Conservation (phyloP, 2,797 vertebrate species). For the Crocidura indochinensis region DNA sequence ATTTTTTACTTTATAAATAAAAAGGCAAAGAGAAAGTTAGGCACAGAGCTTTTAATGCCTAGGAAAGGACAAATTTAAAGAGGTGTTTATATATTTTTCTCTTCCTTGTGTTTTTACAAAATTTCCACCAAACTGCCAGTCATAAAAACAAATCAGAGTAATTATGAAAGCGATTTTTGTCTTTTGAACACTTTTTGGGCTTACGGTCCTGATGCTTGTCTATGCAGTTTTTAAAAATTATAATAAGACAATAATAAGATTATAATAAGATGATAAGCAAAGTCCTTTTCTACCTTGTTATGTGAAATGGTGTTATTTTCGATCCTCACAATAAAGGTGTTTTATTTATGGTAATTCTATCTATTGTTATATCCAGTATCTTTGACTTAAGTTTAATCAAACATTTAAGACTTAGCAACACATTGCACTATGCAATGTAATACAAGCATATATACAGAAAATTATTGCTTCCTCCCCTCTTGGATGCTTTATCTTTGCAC, state of each 20-base stretch:
- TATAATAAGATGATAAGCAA: slow-evolving; percentile 90
- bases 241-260: too few species aligned
- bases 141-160: background rate
- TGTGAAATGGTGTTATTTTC: background rate
- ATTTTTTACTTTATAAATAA: slow-evolving; percentile 63
- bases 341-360: background rate
- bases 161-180: background rate
- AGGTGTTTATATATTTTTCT: background rate
- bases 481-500: background rate
- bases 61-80: slow-evolving; percentile 24
- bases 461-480: background rate
- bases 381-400: slow-evolving; percentile 54
- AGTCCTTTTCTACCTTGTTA: background rate
- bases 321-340: background rate
- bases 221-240: slow-evolving; percentile 94
- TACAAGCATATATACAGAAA: background rate
- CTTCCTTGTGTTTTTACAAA: background rate
- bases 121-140: background rate
- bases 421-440: background rate
- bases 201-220: slow-evolving; percentile 93
- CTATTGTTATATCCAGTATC: background rate
- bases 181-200: slow-evolving; percentile 87
- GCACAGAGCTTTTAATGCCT: background rate
- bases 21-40: slow-evolving; percentile 12
- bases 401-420: slow-evolving; percentile 29